phyloP scores from a whole-genome alignment of 2,888 invertebrate species.

The Drosophila meridionalis region DNA sequence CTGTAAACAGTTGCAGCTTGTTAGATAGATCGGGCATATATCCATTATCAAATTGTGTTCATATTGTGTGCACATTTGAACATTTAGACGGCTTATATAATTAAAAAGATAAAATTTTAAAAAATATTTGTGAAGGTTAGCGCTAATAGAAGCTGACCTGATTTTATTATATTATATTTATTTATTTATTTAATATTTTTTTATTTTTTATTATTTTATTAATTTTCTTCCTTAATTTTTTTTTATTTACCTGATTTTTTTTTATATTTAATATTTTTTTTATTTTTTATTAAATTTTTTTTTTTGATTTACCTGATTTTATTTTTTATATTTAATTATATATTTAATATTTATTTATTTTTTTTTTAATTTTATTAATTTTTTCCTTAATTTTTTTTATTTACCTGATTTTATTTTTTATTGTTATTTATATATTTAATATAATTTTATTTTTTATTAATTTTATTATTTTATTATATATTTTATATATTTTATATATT shows the following conservation, averaged over 20 bases:
- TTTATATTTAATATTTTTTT: background rate
- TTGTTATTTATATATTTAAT: background rate
- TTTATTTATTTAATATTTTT: background rate
- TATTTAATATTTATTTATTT: background rate
- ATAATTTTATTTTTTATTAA: background rate
- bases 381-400: background rate
- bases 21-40: background rate
- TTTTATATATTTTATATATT: background rate
- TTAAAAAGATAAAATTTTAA: background rate
- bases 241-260: background rate
- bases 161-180: background rate
- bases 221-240: background rate
- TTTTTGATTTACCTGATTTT: background rate
- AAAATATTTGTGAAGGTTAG: background rate
- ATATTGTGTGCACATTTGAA: constrained; percentile 27
- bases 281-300: too few species aligned
- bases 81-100: background rate
- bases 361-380: background rate
- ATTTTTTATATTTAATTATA: background rate
- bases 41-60: background rate
- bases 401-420: background rate
- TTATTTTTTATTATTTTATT: background rate
- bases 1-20: constrained; percentile 15
- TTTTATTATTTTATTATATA: background rate
- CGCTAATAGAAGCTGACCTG: background rate